Conservation (phyloP, 2,888 invertebrate genomes). For the Machimus atricapillus region DNA sequence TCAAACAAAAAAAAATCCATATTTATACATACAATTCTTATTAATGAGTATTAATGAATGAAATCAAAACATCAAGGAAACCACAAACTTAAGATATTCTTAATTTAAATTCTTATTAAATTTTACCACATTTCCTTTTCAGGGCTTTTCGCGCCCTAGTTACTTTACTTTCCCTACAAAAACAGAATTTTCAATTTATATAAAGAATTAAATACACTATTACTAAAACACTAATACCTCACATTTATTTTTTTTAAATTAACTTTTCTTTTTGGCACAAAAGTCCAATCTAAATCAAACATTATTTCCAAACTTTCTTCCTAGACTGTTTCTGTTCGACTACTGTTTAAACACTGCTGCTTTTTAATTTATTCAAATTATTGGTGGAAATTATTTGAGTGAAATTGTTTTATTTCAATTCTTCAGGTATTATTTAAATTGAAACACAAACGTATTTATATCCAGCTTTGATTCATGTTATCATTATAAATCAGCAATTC, state of each 20-base stretch:
- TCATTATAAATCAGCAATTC: not conserved
- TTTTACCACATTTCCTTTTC: not conserved
- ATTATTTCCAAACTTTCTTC: not conserved
- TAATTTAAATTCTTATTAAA: not conserved
- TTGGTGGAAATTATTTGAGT: not conserved
- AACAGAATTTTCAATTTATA: not conserved
- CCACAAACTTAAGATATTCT: not conserved
- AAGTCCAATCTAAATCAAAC: not conserved
- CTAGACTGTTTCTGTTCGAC: not conserved
- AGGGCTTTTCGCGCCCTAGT: not conserved
- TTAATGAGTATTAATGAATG: no score
- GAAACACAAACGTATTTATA: not conserved
- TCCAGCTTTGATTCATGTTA: not conserved
- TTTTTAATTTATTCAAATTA: not conserved
- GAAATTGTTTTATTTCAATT: not conserved
- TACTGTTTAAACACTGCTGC: not conserved
- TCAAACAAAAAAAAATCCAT: no score
- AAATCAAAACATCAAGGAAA: not conserved
- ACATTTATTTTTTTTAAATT: not conserved
- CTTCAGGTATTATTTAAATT: not conserved
- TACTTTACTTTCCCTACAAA: not conserved
- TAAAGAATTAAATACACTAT: not conserved
- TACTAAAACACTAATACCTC: not conserved
- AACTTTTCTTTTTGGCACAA: not conserved
- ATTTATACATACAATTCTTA: no score